Conservation (phyloP, 2,113 vertebrate genomes). For the Pseudonaja textilis region DNA sequence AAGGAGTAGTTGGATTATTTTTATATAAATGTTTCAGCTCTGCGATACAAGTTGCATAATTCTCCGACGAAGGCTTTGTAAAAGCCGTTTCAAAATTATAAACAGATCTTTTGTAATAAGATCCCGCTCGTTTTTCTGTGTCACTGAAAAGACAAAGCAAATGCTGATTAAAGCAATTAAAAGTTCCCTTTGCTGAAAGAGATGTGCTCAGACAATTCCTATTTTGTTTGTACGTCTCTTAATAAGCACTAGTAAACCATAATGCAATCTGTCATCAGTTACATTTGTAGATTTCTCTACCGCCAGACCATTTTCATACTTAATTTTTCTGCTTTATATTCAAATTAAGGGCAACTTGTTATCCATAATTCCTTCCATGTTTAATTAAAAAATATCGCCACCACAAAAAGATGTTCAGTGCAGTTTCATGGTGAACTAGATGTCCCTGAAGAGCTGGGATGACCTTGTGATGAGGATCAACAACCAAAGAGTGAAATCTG, state of each 20-base stretch:
- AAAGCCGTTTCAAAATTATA: slow-evolving; percentile 70
- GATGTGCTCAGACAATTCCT: slow-evolving; percentile 77
- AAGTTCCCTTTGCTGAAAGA: slow-evolving; percentile 86
- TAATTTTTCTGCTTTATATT: slow-evolving; percentile 78
- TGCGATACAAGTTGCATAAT: slow-evolving; percentile 51
- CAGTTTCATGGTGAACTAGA: background rate
- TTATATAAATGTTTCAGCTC: slow-evolving; percentile 23
- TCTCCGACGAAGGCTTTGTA: slow-evolving; percentile 54
- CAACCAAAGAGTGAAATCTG: background rate
- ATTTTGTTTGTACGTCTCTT: slow-evolving; percentile 90
- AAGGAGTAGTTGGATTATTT: background rate
- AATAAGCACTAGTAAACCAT: slow-evolving; percentile 93
- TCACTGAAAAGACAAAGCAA: slow-evolving; percentile 87
- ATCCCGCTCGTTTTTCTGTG: slow-evolving; percentile 87
- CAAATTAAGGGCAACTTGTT: slow-evolving; percentile 89
- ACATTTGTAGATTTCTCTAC: slow-evolving; percentile 69
- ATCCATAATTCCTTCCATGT: slow-evolving; percentile 75
- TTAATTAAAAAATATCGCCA: slow-evolving; percentile 76
- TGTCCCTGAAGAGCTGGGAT: background rate
- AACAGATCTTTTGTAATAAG: slow-evolving; percentile 83
- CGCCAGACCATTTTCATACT: slow-evolving; percentile 50
- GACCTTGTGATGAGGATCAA: background rate
- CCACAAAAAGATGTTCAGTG: slow-evolving; percentile 49
- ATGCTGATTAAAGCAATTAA: slow-evolving; percentile 99
- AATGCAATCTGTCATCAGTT: slow-evolving; percentile 97